Percentiles rank a stretch among this genome's conserved stretches.
Conservation (phyloP, 1,140 invertebrate genomes). For the Drosophila auraria region DNA sequence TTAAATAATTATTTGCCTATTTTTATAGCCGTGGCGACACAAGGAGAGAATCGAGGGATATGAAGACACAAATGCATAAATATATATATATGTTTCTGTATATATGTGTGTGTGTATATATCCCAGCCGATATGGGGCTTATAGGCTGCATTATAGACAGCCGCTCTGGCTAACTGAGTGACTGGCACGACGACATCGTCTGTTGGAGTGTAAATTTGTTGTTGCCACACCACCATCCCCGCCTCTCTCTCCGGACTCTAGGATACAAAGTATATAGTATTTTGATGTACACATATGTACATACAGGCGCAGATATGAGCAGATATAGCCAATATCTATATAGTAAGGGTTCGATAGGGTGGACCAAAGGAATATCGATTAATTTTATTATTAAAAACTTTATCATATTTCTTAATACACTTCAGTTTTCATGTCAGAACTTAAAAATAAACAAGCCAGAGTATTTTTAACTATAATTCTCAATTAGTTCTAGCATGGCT, state of each 20-base stretch:
- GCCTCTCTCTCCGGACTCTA: background rate
- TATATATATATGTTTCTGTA: background rate
- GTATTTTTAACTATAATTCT: background rate
- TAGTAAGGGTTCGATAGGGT: background rate
- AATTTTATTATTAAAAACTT: no score
- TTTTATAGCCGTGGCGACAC: slow-evolving; percentile 65
- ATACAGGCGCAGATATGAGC: slow-evolving; percentile 11
- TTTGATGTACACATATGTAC: slow-evolving; percentile 34
- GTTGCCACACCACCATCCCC: slow-evolving; percentile 25
- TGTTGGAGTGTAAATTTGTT: slow-evolving; percentile 81
- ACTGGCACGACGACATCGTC: slow-evolving; percentile 77
- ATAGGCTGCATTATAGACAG: slow-evolving; percentile 53
- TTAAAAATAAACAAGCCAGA: no score
- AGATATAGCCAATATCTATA: slow-evolving; percentile 12
- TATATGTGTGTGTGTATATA: slow-evolving; percentile 9
- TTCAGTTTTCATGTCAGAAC: no score
- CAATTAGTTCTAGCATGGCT: background rate
- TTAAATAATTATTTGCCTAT: slow-evolving; percentile 84
- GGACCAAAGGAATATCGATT: no score
- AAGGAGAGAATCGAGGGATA: slow-evolving; percentile 28
- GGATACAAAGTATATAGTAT: slow-evolving; percentile 50
- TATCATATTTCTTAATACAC: no score
- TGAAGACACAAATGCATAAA: slow-evolving; percentile 31
- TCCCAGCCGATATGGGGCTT: slow-evolving; percentile 26
- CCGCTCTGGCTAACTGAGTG: slow-evolving; percentile 76